phyloP scores from a whole-genome alignment of 2,113 vertebrate genomes.

The Salvelinus fontinalis region DNA sequence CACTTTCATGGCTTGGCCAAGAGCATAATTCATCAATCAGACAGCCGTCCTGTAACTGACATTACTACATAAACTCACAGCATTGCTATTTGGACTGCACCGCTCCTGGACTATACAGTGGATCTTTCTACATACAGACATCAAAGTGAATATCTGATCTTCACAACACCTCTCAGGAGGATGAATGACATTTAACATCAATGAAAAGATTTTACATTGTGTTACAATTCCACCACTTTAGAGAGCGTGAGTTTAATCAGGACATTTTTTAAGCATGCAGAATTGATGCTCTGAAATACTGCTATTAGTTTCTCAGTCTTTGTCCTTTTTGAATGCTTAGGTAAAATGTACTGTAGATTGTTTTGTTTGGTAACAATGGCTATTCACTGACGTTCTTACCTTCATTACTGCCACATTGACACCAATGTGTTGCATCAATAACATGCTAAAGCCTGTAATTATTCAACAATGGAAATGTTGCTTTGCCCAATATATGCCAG shows the following conservation, averaged over 20 bases:
- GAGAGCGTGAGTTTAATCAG: background rate
- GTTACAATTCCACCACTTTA: background rate
- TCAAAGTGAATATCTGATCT: background rate
- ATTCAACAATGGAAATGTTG: background rate
- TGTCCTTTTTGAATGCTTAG: background rate
- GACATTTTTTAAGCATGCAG: background rate
- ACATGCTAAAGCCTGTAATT: background rate
- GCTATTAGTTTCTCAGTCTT: background rate
- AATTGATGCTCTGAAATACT: background rate
- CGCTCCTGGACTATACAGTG: background rate
- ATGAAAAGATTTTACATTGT: background rate
- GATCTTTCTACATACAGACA: background rate
- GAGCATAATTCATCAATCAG: background rate
- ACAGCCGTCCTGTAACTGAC: background rate
- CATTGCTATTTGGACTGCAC: background rate
- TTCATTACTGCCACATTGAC: background rate
- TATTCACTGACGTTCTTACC: background rate
- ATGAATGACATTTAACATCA: background rate
- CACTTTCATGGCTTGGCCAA: background rate
- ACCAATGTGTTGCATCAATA: background rate
- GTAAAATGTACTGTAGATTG: background rate
- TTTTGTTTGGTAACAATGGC: background rate
- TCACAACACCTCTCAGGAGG: background rate
- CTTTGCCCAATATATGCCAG: background rate
- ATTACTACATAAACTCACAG: background rate